Evolutionary conservation across 2,113 vertebrate species (phyloP).

Genomic region (Eurystomus gularis): DNA sequence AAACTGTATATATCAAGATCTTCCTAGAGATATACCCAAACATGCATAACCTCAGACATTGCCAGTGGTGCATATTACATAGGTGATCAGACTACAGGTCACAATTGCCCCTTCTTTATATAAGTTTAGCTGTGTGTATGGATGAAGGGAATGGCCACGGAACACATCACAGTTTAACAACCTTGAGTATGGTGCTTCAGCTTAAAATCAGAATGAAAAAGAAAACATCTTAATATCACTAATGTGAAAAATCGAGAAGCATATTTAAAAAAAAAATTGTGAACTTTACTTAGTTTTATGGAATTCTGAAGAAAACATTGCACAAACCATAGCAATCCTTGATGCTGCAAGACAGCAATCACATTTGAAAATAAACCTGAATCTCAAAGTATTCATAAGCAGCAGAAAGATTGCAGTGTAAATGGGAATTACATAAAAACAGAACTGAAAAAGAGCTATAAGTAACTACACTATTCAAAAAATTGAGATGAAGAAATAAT

Average conservation of each 20-base stretch:
- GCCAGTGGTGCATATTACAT: fast-evolving
- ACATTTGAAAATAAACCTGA: background rate
- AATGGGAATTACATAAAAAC: background rate
- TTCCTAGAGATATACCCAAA: background rate
- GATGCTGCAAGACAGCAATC: background rate
- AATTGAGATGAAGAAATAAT: background rate
- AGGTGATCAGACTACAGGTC: background rate
- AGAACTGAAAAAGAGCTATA: background rate
- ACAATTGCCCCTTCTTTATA: background rate
- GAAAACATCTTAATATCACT: background rate
- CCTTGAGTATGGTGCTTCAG: background rate
- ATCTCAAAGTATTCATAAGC: background rate
- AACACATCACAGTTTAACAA: background rate
- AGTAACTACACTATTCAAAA: background rate
- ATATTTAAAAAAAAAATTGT: fast-evolving
- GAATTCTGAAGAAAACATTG: background rate
- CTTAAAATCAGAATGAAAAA: background rate
- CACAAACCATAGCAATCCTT: background rate
- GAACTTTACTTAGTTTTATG: background rate
- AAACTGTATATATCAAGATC: background rate
- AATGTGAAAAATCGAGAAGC: background rate
- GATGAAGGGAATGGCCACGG: background rate
- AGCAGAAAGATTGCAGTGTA: background rate
- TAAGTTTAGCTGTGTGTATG: background rate
- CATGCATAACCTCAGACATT: background rate